Evolutionary conservation across 2,113 vertebrate species (phyloP).

Genomic region (Bothrops jararaca): DNA sequence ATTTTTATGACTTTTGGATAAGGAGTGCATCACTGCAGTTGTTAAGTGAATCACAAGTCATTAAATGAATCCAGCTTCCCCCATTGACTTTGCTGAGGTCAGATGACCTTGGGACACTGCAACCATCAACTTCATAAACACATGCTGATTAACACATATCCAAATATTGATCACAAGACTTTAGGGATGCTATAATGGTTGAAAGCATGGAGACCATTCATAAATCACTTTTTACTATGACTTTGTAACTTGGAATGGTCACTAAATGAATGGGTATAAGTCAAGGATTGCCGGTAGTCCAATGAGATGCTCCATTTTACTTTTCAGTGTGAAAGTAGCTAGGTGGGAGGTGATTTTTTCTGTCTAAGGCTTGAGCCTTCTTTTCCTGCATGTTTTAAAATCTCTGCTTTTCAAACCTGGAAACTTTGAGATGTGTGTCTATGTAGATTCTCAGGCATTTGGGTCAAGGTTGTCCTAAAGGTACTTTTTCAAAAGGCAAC

Average conservation of each 20-base stretch:
- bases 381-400: neutral
- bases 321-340: neutral
- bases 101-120: neutral
- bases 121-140: neutral
- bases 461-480: neutral
- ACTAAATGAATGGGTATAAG: neutral
- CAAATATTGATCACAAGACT: neutral
- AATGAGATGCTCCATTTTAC: neutral
- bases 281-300: neutral
- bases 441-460: neutral
- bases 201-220: neutral
- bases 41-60: neutral
- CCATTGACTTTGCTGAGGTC: neutral
- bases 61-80: neutral
- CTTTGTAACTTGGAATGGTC: neutral
- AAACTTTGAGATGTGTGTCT: neutral
- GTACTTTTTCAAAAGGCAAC: neutral
- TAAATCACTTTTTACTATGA: neutral
- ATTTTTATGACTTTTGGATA: neutral
- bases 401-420: neutral
- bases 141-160: neutral
- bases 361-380: neutral
- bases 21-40: neutral
- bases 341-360: neutral
- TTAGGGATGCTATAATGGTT: neutral